Evolutionary conservation across 2,113 vertebrate species (phyloP), one percentile per base, ranked within the genome.

Genomic region (Alethe diademata): DNA sequence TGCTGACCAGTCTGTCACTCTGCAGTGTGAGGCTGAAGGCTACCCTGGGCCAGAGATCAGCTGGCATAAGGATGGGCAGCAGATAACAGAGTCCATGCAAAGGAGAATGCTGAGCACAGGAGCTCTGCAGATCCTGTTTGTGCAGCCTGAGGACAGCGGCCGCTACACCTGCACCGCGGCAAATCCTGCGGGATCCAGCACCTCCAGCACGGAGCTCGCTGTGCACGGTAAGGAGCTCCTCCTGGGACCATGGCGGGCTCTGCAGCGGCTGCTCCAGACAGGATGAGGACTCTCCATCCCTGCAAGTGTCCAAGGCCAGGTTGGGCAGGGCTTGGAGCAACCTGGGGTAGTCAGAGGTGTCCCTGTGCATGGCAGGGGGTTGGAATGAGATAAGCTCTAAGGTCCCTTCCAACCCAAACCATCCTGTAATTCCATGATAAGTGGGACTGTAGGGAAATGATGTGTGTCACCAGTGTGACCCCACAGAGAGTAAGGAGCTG

Each of bases 1-100:
- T 5, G 87, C 99, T 94, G 99, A 99, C 95, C 98, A 98, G 28
- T 98, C 99, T n/a, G 92, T 98, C 84, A 98, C 93, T 6, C 97
- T 99, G 35, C 97, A 97, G 2, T 99, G 99, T 76, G 98, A 99
- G 38, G 94, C 98, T 4, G 97, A 98, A 2, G 99, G 99, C 72
- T 97, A 98, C 57, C 99, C 99, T 6, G 71, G 76, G 3, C 99
- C 99, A 11, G 97, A 98, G 4, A 97, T 99, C 78, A 97, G 76
- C 0, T 99, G 99, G 99, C 98, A 98, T 14, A 99, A 99, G 97
- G 98, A 99, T 11, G 99, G 99, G 12, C 98, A 97, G 38, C 95
- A 81, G 4, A 70, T 99, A 62, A 65, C 26, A 0, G 99, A 98
- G 80, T 98, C 98, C 2, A 9, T 99, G 24, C 98, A 98, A 0